Evolutionary conservation across 92 coral and sea anemone genomes (phyloP).

Genomic region (Zoanthus solanderi): DNA sequence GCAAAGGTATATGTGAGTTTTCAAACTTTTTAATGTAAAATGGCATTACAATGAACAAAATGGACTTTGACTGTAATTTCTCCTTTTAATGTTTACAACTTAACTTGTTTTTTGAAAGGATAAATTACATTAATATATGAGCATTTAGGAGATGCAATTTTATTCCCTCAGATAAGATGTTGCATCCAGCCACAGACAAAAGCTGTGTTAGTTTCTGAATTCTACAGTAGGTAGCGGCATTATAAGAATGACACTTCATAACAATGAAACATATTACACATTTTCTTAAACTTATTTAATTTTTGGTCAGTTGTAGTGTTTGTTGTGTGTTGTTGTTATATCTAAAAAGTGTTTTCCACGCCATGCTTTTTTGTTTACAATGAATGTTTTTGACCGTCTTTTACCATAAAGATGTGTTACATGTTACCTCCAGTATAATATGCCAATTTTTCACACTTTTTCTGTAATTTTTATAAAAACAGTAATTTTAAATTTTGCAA

Average conservation of each 20-base stretch:
- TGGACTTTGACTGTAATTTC: neutral
- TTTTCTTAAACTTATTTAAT: slow-evolving; percentile 1
- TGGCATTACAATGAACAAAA: neutral
- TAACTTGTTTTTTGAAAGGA: neutral
- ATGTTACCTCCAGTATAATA: neutral
- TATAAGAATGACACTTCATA: neutral
- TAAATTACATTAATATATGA: neutral
- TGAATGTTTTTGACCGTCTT: neutral
- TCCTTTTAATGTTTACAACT: neutral
- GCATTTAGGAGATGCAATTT: neutral
- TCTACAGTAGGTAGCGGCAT: neutral
- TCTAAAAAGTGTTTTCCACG: neutral
- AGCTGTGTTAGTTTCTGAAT: neutral
- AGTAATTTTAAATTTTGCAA: neutral
- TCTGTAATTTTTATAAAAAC: neutral
- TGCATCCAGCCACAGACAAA: neutral
- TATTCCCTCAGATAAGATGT: neutral
- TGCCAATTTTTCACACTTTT: neutral
- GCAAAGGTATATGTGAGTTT: neutral
- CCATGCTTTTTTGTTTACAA: neutral
- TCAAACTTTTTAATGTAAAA: neutral
- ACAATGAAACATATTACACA: neutral
- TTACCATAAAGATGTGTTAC: neutral
- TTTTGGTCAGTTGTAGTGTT: neutral
- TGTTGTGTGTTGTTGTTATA: neutral